Base-by-base conservation (phyloP, 2,797 vertebrate genomes). In the Diceros bicornis region DNA sequence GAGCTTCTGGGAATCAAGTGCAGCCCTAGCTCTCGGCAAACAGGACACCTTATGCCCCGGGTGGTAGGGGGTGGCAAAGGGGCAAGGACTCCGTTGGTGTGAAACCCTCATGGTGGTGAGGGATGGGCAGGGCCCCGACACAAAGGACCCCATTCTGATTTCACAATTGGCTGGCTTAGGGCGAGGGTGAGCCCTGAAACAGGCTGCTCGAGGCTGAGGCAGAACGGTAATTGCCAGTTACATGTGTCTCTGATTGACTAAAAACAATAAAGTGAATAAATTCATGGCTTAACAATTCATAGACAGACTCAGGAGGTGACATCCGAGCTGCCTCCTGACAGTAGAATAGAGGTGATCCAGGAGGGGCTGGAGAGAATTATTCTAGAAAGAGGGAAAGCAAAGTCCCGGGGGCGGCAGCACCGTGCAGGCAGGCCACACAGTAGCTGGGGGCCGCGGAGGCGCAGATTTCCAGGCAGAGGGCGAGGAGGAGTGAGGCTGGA, bases 251-350 rank as follows among this genome's bases (percentile, higher is more conserved):
- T 21, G 37, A 93, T 44, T 7, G 10, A 77, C 57, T 37, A 34
- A 69, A 75, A 52, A 29, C 61, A 62, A 87, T 66, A 50, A 61
- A 79, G 44, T 9, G 55, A 90, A 71, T 52, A 84, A 94, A 71
- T 59, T 72, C 10, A 5, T 32, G 59, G 90, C 52, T 69, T 78
- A 62, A 82, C 68, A 89, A 77, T 57, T 82, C 77, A 57, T 4
- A 59, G 66, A 66, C 83, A 72, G 78, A 72, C 62, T 87, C 78
- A 9, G 62, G 64, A 93, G 55, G 82, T 29, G 25, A 96, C 41
- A 69, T 25, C 34, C 12, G 0, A 89, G 79, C 88, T 11, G 78
- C 29, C 79, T 79, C 83, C 81, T 59, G 74, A 86, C 64, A 44
- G 52, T 13, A 66, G 93, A 68, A 12, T 18, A 12, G 7, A 12